These are phyloP conservation scores for Catotricha subobsoleta DNA, from an alignment of 2,888 invertebrate genomes.

Conservation along the genomic window DNA sequence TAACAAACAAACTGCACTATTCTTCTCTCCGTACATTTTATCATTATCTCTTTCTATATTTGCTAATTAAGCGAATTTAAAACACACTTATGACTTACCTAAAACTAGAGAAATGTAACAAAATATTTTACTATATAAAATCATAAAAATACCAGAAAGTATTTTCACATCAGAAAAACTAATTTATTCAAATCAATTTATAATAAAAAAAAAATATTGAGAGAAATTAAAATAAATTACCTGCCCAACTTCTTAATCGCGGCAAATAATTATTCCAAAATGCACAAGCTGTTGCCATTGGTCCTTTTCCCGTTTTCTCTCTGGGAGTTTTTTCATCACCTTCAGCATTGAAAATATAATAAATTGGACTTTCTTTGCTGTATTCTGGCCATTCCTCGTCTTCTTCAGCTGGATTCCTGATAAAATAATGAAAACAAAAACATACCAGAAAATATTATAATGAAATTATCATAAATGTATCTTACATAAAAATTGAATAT, in stretches of 20 bases:
- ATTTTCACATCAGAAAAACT: too few species aligned
- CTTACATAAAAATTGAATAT: too few species aligned
- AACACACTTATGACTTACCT: too few species aligned
- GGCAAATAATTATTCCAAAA: constrained; percentile 96
- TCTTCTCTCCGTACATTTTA: too few species aligned
- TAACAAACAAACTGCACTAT: too few species aligned
- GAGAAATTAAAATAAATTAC: constrained; percentile 22
- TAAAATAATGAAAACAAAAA: too few species aligned
- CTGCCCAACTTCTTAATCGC: constrained; percentile 57
- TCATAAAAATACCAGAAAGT: too few species aligned
- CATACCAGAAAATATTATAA: not conserved
- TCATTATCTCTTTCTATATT: too few species aligned
- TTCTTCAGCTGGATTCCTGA: constrained; percentile 19
- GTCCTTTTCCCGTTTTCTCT: constrained; percentile 46
- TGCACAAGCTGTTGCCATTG: constrained; percentile 73
- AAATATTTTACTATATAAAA: too few species aligned
- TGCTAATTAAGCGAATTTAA: too few species aligned
- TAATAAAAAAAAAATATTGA: not conserved
- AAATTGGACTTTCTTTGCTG: constrained; percentile 67
- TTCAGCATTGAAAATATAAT: constrained; percentile 77
- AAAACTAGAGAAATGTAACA: too few species aligned
- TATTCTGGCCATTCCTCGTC: constrained; percentile 69
- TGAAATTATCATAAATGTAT: too few species aligned
- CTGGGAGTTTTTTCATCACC: constrained; percentile 40
- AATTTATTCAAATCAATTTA: not conserved